Base-by-base conservation (phyloP, 2,113 vertebrate genomes). In the Limnothrissa miodon region DNA sequence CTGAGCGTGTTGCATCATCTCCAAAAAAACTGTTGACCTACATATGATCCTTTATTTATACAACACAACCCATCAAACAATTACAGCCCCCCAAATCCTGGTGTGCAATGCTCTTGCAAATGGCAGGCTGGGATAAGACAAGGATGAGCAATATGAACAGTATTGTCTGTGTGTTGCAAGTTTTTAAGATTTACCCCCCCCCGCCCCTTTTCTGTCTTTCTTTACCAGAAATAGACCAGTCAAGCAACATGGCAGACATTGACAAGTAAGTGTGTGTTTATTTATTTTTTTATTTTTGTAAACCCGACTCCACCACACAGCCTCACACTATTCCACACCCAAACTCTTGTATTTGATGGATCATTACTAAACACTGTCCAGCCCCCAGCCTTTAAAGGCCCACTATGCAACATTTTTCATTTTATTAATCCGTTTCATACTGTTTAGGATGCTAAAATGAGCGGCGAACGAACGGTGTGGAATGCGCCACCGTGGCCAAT, bases 231-330 rank as follows among this genome's bases (percentile, higher is more conserved):
- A 87, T 88, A 89, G 87, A 85, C 89, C 86, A 88, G 81, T 87
- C 66, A 74, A 74, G 84, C 19, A 89, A 91, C 91, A 99, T 99
- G 98, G 97, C 98, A 91, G 97, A 99, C 91, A 92, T 98, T 84
- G 98, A 99, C 94, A 99, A 99, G 98, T 99, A 94, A 97, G 98
- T 97, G 84, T 51, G n/a, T n/a, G n/a, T n/a, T n/a, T n/a, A n/a
- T n/a, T n/a, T n/a, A n/a, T n/a, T n/a, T n/a, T 62, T 79, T 0
- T 10, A 25, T 56, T 51, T 39, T 70, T 59, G 17, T n/a, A 29
- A 66, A 66, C 59, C 48, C 2, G 1, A 4, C 42, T 4, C 42
- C 42, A 42, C 2, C 42, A 42, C 42, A 42, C 42, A 42, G 42
- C 2, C 2, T 42, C 42, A 42, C 42, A 42, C 48, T 53, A 17